These are phyloP conservation scores for Anthopleura xanthogrammica DNA, from an alignment of 92 coral and sea anemone genomes.

Conservation along the genomic window DNA sequence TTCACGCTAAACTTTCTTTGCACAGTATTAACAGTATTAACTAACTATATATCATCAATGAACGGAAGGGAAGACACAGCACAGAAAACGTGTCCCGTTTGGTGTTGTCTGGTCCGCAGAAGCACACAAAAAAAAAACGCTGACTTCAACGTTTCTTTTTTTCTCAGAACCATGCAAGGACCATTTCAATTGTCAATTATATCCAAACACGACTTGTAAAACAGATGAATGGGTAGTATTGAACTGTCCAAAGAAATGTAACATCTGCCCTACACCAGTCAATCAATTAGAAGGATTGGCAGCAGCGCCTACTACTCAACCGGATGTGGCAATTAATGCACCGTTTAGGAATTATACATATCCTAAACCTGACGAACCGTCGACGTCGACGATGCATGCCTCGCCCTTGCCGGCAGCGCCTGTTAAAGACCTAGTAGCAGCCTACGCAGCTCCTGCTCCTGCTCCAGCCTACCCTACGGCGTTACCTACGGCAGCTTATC, in stretches of 20 bases:
- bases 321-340: conserved; percentile 56
- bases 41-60: no score
- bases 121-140: no score
- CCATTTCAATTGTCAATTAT: conserved; percentile 68
- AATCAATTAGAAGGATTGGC: conserved; percentile 39
- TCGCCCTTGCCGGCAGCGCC: conserved; percentile 31
- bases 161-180: conserved; percentile 69
- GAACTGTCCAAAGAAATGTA: conserved; percentile 77
- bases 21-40: no score
- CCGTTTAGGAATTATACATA: conserved; percentile 59
- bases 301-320: conserved; percentile 56
- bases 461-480: conserved; percentile 32
- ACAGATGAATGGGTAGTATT: conserved; percentile 80
- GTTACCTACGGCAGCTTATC: conserved; percentile 10
- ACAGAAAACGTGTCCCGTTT: no score
- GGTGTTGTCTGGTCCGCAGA: neutral
- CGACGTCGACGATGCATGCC: conserved; percentile 14
- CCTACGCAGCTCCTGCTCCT: conserved; percentile 32
- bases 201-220: conserved; percentile 52
- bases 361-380: conserved; percentile 45
- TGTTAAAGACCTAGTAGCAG: conserved; percentile 18
- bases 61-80: no score
- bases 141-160: neutral
- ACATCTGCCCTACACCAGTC: conserved; percentile 51
- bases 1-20: no score